Evolutionary conservation across 2,888 invertebrate genomes (phyloP), one percentile per base, ranked within the genome.

Genomic region (Erebia aethiops): DNA sequence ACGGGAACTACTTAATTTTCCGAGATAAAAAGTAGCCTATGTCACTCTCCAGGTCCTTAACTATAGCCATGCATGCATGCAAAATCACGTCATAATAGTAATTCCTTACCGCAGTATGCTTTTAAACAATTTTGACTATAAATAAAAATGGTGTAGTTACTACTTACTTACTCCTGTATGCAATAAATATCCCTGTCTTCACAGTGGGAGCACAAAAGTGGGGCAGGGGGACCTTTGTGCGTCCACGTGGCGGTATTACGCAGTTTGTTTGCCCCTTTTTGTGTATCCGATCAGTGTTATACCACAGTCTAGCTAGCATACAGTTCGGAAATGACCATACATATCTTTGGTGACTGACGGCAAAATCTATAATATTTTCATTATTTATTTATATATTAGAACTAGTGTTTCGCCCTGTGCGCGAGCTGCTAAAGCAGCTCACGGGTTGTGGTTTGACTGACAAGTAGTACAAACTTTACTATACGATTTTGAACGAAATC

Each of bases 181-280:
- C 74, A 75, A 77, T 78, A 77, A 78, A 78, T 78, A 75, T 73
- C 64, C 43, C 69, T 69, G 74, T 76, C 73, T 63, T 61, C 73
- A 66, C 57, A 75, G 77, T 78, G 77, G 77, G 77, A 77, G 74
- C 76, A 74, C 63, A 69, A 67, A 83, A 77, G 66, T 84, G 78
- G 84, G 84, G 78, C 85, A 82, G 75, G 79, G 80, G 80, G 77
- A 73, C 76, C 67, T 71, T 73, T 72, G 74, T 77, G 66, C 69
- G 72, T 74, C 80, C 84, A 84, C 84, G 84, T 83, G 84, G 79
- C 78, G 72, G 65, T 74, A 76, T 74, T 84, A 71, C 85, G 85
- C 80, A 83, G 81, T 83, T 80, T 78, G 76, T 77, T 77, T 57
- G 43, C 46, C 58, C 58, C 57, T 79, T 79, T 78, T 76, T 67